Evolutionary conservation across 2,797 vertebrate genomes (phyloP), one percentile per base, ranked within the genome.

Genomic region (Chelon auratus): DNA sequence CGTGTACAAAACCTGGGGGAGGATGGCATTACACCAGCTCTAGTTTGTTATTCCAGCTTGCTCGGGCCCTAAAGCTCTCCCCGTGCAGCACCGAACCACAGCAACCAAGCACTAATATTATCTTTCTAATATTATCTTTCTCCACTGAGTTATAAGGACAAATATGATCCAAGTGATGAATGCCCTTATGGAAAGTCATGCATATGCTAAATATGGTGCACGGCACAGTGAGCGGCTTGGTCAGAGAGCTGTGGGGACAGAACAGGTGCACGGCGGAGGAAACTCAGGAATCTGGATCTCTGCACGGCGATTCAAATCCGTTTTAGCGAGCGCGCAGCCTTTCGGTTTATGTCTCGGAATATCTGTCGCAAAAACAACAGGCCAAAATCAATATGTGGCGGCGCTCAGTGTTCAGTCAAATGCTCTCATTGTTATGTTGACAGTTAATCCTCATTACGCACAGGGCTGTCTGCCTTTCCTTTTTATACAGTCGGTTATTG

Each of bases 21-120:
- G 86, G 86, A 84, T 86, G 79, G 75, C 75, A 72, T 89, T 90
- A 88, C 86, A 77, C 15, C 9, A 58, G 74, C 75, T 85, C 60
- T 9, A 71, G 85, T 76, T 75, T 84, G 82, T 84, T 90, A 79
- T 88, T 89, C 80, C 51, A 80, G 80, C 84, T 77, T 40, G 14
- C 52, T 72, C 50, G 1, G 67, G 69, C 30, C 82, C 66, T 75
- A 53, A 75, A 81, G 64, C 60, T 24, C 56, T 56, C 85, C 79
- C 77, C 39, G 53, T 52, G 56, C 77, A 65, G 69, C 81, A 74
- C 56, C 60, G 74, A 86, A 84, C 80, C 82, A 67, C 74, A 70
- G 62, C 82, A 77, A 75, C 65, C 63, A 54, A 48, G 81, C 78
- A 62, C 80, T 82, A 85, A 88, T 84, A 81, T 84, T 81, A 83